A percentile compares a stretch with the other conserved stretches of the same genome.
Conservation (phyloP, 2,113 vertebrate species). For the Phylloscopus whistleri region DNA sequence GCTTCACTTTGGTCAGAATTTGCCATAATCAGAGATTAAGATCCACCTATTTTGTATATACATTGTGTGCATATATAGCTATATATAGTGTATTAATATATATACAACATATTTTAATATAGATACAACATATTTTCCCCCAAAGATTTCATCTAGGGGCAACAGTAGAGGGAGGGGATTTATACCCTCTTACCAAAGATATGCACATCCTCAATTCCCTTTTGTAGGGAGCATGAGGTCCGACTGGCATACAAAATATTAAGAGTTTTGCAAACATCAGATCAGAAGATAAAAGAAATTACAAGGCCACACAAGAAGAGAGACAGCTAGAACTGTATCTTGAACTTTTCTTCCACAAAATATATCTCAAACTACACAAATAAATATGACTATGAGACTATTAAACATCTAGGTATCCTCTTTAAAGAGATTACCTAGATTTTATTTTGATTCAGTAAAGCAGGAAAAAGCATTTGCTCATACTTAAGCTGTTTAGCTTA, state of each 20-base stretch:
- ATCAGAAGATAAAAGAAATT: neutral
- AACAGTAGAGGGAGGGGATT: neutral
- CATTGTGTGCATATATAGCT: rapidly evolving
- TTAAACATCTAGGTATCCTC: neutral
- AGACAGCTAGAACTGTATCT: neutral
- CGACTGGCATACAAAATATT: neutral
- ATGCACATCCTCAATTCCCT: neutral
- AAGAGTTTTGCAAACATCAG: neutral
- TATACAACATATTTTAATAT: neutral
- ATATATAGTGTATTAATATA: neutral
- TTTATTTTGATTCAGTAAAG: neutral
- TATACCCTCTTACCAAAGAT: neutral
- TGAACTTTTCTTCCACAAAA: neutral
- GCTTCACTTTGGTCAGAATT: neutral
- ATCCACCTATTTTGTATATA: neutral
- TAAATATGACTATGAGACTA: neutral
- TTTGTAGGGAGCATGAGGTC: rapidly evolving
- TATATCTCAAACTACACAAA: neutral
- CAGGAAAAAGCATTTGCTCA: neutral
- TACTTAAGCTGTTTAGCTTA: neutral
- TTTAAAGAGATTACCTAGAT: neutral
- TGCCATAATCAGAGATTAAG: neutral
- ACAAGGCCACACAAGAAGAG: neutral
- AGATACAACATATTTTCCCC: neutral
- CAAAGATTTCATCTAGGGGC: neutral